Evolutionary conservation across 1,140 invertebrate species (phyloP), one percentile per base, ranked within the genome.

Genomic region (Drosophila nigromelanica): DNA sequence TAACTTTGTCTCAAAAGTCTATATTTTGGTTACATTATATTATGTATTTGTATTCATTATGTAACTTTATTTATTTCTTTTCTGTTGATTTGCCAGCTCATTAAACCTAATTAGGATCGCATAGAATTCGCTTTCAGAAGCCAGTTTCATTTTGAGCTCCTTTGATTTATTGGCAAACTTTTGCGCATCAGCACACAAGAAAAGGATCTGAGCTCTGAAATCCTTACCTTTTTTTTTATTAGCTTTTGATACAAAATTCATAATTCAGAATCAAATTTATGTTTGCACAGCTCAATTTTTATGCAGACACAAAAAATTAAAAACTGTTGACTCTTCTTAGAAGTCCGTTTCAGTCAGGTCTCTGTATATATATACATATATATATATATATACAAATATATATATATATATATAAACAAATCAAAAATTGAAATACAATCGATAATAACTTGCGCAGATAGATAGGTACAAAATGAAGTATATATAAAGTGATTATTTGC

Each of bases 271-370:
- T 55, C 42, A 48, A 48, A 61, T 68, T 60, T 68, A 61, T 81
- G 68, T 76, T 62, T 86, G 69, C 67, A 79, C 76, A 82, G 70
- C 62, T 67, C 48, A 67, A 60, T 73, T 73, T 73, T 68, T 67
- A 7, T 2, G 12, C 68, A 61, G 42, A 56, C 24, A 33, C 5
- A 27, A 1, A 45, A 24, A 14, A 67, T 47, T 4, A 37, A 37
- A 35, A 45, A 64, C 62, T 50, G 15, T 39, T 5, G 40, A 45
- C 37, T 48, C 35, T 73, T 73, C 66, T 62, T 39, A 73, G 71
- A 73, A 73, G 15, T 56, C 15, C 4, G 60, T 8, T 50, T 56
- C 24, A 10, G 60, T 8, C 58, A 50, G n/a, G 35, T 30, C 15
- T 47, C 14, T 47, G 4, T n/a, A n/a, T n/a, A n/a, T n/a, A n/a